These are phyloP conservation scores for Astreopora myriophthalma DNA, from an alignment of 64 coral and sea anemone genomes.

Conservation along the genomic window DNA sequence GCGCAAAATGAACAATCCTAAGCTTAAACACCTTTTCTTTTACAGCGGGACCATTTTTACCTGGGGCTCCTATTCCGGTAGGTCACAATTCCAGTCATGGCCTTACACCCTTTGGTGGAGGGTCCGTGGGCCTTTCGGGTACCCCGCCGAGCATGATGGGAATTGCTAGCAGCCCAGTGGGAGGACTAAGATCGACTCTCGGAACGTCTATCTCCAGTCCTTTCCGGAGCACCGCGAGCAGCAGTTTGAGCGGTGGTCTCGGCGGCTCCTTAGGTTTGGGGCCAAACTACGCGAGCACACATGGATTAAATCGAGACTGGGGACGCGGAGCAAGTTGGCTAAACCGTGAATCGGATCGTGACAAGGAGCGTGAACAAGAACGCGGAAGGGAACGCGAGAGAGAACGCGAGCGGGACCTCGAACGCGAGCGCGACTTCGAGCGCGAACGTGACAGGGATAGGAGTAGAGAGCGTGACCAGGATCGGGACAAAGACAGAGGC, in stretches of 20 bases:
- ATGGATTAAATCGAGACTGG: conserved; percentile 74
- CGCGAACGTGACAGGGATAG: conserved; percentile 75
- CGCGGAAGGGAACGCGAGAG: conserved; percentile 66
- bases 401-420: conserved; percentile 34
- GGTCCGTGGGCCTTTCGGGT: conserved; percentile 30
- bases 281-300: neutral
- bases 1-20: neutral
- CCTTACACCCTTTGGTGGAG: conserved; percentile 47
- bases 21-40: neutral
- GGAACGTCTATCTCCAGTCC: conserved; percentile 24
- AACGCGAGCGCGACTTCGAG: conserved; percentile 57
- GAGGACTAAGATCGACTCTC: conserved; percentile 77
- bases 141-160: conserved; percentile 64
- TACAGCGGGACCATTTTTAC: conserved; percentile 37
- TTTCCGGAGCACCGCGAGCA: conserved; percentile 45
- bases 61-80: neutral
- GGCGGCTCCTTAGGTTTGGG: conserved; percentile 70
- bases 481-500: conserved; percentile 51
- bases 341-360: conserved; percentile 78
- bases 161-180: conserved; percentile 51
- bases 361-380: conserved; percentile 66
- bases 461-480: conserved; percentile 72
- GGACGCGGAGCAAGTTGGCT: conserved; percentile 68
- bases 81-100: conserved; percentile 48
- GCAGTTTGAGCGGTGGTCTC: conserved; percentile 17